Base-by-base conservation (phyloP, 1,140 invertebrate species). In the Ostrea edulis region DNA sequence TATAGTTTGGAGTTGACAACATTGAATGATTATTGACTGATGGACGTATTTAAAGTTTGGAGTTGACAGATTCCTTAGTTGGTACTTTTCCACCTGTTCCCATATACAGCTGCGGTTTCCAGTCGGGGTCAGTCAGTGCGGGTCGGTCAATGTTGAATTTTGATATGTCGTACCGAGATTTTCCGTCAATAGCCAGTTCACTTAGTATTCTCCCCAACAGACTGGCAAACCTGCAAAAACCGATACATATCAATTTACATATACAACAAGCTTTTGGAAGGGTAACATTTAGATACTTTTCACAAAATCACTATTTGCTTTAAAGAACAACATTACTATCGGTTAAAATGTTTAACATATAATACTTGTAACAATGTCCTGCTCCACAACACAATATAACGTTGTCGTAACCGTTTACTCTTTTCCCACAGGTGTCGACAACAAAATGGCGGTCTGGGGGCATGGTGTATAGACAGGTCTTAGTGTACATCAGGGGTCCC, bases 401-500 rank as follows among this genome's bases (percentile, higher is more conserved):
- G 82, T 94, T 91, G 44, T 93, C 89, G 84, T 86, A 92, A 29
- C 94, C 94, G 1, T 51, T 58, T 20, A 58, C 86, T 11, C 89
- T 62, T 29, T 87, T 87, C 2, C 89, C 81, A 84, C 93, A 92
- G 1, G 89, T 93, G 82, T 94, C 94, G 5, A 94, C 88, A 17
- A 94, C 90, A 88, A 94, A 94, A 86, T 93, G 87, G 11, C 94
- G 85, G 86, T 94, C 94, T n/a, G 92, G 92, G 9, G 94, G 91
- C 93, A 94, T 94, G 2, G 91, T 92, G 88, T 94, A 94, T 51
- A 94, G 87, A 88, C 94, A 94, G 0, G 93, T 94, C 83, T 94
- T 94, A 0, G 93, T 93, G 25, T 92, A 91, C 54, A 94, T 85
- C 17, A 91, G 87, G 8, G 94, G 93, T 25, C 94, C 94, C 14